phyloP scores from a whole-genome alignment of 2,797 vertebrate genomes.

The Hippopotamyrus pictus region DNA sequence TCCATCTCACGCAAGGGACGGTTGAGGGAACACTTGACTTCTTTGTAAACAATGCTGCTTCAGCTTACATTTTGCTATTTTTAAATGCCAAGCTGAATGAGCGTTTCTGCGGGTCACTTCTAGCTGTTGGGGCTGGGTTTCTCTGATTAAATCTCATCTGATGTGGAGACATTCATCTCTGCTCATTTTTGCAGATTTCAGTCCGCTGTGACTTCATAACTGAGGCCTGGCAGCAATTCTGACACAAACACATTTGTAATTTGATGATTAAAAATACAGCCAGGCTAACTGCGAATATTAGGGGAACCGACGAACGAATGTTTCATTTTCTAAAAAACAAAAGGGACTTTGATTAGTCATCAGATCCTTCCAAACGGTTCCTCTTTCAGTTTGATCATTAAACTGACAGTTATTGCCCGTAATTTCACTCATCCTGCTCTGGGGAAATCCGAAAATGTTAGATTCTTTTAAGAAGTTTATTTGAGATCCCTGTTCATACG shows the following conservation, averaged over 20 bases:
- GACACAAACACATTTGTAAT: neutral
- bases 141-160: neutral
- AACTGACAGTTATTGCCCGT: neutral
- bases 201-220: neutral
- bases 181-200: neutral
- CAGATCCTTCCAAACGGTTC: neutral
- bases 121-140: neutral
- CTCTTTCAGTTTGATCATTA: conserved; percentile 5
- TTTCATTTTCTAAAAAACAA: neutral
- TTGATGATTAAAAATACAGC: neutral
- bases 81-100: neutral
- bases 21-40: neutral
- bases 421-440: neutral
- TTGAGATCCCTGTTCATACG: neutral
- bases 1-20: neutral
- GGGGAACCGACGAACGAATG: neutral
- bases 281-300: neutral
- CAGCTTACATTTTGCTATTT: neutral
- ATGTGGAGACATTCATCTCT: neutral
- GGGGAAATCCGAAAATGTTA: neutral
- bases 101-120: neutral
- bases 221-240: neutral
- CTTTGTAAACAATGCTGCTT: neutral
- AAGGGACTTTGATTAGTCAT: neutral
- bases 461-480: neutral